A percentile compares a stretch with the other conserved stretches of the same genome.
phyloP scores from a whole-genome alignment of 2,797 vertebrate species.

The Cygnus olor region DNA sequence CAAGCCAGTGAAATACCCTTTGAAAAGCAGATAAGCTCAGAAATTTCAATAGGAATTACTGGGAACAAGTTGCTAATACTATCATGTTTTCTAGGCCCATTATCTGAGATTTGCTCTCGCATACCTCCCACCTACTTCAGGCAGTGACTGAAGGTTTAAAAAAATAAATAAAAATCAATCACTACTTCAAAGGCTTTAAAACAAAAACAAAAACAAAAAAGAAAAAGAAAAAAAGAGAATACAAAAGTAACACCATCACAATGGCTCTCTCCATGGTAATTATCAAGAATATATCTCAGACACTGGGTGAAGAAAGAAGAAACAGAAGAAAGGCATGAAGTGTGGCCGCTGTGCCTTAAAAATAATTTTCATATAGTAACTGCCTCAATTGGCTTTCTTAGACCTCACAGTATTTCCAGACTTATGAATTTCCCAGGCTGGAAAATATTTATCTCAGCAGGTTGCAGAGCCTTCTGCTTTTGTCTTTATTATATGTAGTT shows the following conservation, averaged over 20 bases:
- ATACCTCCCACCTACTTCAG: neutral
- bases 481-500: neutral
- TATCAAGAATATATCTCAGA: neutral
- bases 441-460: neutral
- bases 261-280: neutral
- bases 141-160: neutral
- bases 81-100: neutral
- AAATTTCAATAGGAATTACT: neutral
- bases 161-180: neutral
- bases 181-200: neutral
- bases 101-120: neutral
- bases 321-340: neutral
- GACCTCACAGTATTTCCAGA: neutral
- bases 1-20: neutral
- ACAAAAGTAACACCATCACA: neutral
- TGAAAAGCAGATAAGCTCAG: neutral
- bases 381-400: neutral
- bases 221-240: neutral
- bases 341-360: neutral
- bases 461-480: neutral
- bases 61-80: neutral
- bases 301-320: neutral
- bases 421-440: neutral
- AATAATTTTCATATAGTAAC: neutral
- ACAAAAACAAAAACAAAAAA: too few relatives aligned